phyloP scores from a whole-genome alignment of 2,797 vertebrate genomes.

The Lithobates pipiens region DNA sequence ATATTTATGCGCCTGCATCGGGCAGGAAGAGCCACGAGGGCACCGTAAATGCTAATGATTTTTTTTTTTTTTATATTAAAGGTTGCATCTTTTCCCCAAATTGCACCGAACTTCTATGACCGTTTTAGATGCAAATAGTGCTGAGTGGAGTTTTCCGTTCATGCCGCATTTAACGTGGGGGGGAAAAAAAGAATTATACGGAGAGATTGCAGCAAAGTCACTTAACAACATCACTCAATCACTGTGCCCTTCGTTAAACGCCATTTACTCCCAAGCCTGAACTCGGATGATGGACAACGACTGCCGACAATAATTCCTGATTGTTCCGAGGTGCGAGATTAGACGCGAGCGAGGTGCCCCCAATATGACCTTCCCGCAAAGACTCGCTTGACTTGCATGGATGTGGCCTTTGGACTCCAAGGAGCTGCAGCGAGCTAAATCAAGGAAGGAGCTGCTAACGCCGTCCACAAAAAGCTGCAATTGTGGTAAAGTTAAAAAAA shows the following conservation, averaged over 20 bases:
- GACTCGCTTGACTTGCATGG: constrained; percentile 1
- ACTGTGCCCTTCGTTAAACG: not conserved
- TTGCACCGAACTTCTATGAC: not conserved
- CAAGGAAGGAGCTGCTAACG: no score
- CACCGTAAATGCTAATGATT: not conserved
- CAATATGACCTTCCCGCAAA: constrained; percentile 6
- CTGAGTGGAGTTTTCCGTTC: not conserved
- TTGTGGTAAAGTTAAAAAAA: no score
- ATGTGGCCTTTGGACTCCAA: not conserved
- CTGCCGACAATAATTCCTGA: not conserved
- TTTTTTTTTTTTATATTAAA: not conserved
- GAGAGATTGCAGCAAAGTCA: not conserved
- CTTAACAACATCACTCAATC: constrained; percentile 10
- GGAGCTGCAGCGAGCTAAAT: not conserved
- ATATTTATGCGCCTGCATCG: not conserved
- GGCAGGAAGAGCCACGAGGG: not conserved
- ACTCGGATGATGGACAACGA: not conserved
- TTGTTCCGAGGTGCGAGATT: constrained; percentile 5
- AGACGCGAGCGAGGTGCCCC: not conserved
- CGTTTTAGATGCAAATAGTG: not conserved
- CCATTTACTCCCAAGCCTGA: not conserved
- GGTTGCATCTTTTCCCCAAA: not conserved
- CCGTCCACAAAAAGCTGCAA: no score
- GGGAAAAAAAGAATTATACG: not conserved
- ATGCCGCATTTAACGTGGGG: not conserved